These are phyloP conservation scores for Monarcha castaneiventris DNA, from an alignment of 2,113 vertebrate genomes.

Conservation along the genomic window DNA sequence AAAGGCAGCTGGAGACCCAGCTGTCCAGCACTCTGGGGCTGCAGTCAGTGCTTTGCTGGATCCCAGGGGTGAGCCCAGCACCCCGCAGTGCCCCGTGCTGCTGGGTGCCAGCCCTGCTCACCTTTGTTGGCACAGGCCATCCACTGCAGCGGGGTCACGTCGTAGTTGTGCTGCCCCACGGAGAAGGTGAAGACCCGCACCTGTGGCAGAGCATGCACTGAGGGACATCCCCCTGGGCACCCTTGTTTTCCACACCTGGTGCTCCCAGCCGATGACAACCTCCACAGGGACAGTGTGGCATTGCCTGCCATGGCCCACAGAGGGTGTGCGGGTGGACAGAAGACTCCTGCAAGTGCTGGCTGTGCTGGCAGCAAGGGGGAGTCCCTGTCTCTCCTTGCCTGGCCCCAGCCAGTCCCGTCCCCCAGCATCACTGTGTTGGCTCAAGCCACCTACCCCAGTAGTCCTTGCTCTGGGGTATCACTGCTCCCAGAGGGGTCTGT, in stretches of 20 bases:
- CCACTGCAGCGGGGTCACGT: conserved; percentile 97
- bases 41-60: not conserved
- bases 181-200: conserved; percentile 97
- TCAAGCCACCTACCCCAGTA: not conserved
- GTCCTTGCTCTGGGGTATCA: not conserved
- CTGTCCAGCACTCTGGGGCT: not conserved
- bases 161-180: conserved; percentile 97
- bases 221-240: not conserved
- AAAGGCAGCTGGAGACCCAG: not conserved
- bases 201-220: not conserved
- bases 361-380: not conserved
- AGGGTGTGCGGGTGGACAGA: not conserved
- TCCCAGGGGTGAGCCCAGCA: not conserved
- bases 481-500: not conserved
- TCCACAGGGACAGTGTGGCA: not conserved
- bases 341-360: not conserved
- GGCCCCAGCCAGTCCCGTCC: not conserved
- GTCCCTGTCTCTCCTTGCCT: not conserved
- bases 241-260: rapidly evolving
- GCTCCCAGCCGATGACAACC: not conserved
- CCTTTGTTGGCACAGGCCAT: conserved; percentile 99
- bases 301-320: not conserved
- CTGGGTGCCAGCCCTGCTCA: not conserved
- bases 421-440: not conserved
- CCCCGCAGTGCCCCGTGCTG: rapidly evolving